Conservation (phyloP, 2,888 invertebrate species). For the Octodonta nipae region DNA sequence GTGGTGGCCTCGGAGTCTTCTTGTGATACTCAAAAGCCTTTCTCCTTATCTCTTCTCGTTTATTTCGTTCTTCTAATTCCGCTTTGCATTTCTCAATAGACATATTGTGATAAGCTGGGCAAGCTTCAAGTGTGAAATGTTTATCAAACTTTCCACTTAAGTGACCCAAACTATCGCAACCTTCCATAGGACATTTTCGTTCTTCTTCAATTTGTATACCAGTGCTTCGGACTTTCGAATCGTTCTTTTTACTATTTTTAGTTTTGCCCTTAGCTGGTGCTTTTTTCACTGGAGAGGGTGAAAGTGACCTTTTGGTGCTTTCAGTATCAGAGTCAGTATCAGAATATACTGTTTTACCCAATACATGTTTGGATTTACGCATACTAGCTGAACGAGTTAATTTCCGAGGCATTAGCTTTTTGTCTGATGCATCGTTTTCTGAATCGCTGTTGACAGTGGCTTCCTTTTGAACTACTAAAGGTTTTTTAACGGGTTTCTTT, state of each 20-base stretch:
- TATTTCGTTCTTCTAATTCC: conserved; percentile 43
- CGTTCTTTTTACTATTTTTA: conserved; percentile 33
- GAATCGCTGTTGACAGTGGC: conserved; percentile 24
- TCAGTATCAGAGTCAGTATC: conserved; percentile 59
- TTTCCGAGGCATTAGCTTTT: conserved; percentile 42
- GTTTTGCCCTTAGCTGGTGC: conserved; percentile 39
- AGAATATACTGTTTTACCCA: conserved; percentile 43
- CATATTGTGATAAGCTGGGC: conserved; percentile 82
- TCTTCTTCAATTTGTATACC: conserved; percentile 41
- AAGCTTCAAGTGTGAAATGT: conserved; percentile 84
- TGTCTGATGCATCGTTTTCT: conserved; percentile 22
- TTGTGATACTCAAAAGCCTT: conserved; percentile 35
- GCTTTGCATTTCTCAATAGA: conserved; percentile 55
- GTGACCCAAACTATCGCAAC: conserved; percentile 81
- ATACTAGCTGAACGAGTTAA: conserved; percentile 57
- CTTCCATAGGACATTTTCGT: conserved; percentile 70
- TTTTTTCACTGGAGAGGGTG: conserved; percentile 53
- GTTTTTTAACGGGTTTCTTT: conserved; percentile 28
- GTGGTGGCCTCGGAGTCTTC: conserved; percentile 40
- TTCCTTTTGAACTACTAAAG: conserved; percentile 22
- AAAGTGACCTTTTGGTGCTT: conserved; percentile 39
- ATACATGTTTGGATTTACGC: conserved; percentile 50
- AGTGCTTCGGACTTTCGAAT: conserved; percentile 24
- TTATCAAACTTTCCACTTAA: conserved; percentile 64
- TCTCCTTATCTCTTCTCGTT: conserved; percentile 43